phyloP scores from a whole-genome alignment of 2,113 vertebrate genomes.

The Propithecus coquereli region DNA sequence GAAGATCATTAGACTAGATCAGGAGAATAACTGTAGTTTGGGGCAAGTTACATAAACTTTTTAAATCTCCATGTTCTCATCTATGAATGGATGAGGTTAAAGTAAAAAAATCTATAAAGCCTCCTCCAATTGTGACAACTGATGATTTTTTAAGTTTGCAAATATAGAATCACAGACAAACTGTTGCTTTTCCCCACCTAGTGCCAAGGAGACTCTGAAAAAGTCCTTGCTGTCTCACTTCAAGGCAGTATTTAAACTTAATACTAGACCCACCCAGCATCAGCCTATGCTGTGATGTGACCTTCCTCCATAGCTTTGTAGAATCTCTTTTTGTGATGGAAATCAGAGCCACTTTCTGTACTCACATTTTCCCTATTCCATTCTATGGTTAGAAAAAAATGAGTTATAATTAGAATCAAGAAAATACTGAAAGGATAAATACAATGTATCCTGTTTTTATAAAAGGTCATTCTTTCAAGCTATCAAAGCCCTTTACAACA shows the following conservation, averaged over 20 bases:
- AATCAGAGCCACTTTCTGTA: conserved; percentile 45
- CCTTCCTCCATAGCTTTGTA: not conserved
- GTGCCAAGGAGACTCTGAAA: not conserved
- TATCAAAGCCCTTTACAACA: conserved; percentile 57
- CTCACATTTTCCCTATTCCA: conserved; percentile 49
- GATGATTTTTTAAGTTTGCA: conserved; percentile 37
- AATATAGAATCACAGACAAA: not conserved
- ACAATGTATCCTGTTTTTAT: conserved; percentile 60
- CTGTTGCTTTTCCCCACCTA: not conserved
- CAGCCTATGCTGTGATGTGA: not conserved
- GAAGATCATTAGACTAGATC: not conserved
- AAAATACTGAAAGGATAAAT: conserved; percentile 66
- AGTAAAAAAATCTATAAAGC: not conserved
- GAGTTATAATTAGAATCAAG: conserved; percentile 65
- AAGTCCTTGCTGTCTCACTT: not conserved
- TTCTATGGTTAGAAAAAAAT: not conserved
- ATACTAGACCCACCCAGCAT: not conserved
- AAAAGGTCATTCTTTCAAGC: conserved; percentile 61
- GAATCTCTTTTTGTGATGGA: conserved; percentile 47
- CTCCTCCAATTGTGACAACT: not conserved
- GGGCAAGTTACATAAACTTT: not conserved
- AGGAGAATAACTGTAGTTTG: not conserved
- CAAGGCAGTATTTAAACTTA: conserved; percentile 27
- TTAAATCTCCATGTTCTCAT: not conserved
- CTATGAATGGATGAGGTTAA: conserved; percentile 7